Base-by-base conservation (phyloP, 2,888 invertebrate species). In the Lepidochrysops patricia region DNA sequence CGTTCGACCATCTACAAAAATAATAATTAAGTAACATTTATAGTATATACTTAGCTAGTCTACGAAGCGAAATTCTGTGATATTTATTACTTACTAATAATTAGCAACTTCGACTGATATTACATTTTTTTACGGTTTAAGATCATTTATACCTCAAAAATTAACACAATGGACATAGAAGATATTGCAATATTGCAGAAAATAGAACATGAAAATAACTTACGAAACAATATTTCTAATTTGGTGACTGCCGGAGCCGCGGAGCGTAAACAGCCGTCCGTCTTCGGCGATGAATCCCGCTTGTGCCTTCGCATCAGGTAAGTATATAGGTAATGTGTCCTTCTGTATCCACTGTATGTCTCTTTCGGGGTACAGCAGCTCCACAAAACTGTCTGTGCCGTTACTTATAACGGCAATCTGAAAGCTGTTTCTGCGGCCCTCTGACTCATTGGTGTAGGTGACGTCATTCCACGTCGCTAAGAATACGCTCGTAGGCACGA, bases 261-360 rank as follows among this genome's bases (percentile, higher is more conserved):
- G 93, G 19, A 98, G 88, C 2, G 92, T 91, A 71, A 92, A 93
- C 60, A 93, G 86, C 61, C 94, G 91, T 43, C 96, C 96, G 75
- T 97, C 96, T 64, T 95, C 95, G 0, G 96, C 92, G 65, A 97
- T 93, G 70, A 99, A 95, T 2, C 98, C 98, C 58, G 95, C 97
- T 84, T 99, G 98, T 0, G 97, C 98, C 69, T 96, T 94, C 0
- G 97, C 96, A 74, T 98, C 98, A 0, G 96, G 95, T 54, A 95
- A 77, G 26, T 93, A 93, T n/a, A 92, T 90, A n/a, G 92, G 91
- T 68, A 94, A 94, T 0, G 92, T 90, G 62, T 94, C 93, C 57
- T 94, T 95, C 77, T 96, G 95, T 58, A 97, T 92, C 99, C 99
- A 99, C 75, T 97, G 95, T 58, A 99, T 93, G 0, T 96, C 96